Conservation (phyloP, 1,140 invertebrate species). For the Apis cerana region DNA sequence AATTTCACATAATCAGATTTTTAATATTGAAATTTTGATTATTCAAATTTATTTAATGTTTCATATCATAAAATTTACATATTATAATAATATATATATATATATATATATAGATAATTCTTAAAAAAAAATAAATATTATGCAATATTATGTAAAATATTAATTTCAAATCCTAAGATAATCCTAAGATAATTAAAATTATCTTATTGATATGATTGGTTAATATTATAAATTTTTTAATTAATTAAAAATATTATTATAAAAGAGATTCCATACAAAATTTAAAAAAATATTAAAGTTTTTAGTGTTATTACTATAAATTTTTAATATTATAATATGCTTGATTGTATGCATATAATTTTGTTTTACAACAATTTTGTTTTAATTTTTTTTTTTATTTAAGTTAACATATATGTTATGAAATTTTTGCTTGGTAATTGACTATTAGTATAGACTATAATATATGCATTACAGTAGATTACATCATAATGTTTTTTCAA, state of each 20-base stretch:
- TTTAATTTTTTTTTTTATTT: neutral
- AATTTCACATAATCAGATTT: no score
- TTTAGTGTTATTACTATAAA: neutral
- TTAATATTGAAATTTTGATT: no score
- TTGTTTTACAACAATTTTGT: neutral
- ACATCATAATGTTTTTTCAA: neutral
- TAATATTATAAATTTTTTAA: no score
- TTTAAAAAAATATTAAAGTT: neutral
- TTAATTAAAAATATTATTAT: no score
- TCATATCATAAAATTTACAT: no score
- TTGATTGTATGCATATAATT: neutral
- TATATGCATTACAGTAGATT: constrained; percentile 27
- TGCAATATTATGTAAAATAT: neutral
- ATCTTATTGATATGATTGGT: neutral
- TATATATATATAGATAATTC: neutral
- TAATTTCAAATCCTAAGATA: neutral
- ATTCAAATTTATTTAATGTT: no score
- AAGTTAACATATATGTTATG: neutral
- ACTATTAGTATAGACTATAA: neutral
- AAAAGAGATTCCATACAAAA: no score
- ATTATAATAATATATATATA: no score
- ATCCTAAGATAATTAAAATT: neutral
- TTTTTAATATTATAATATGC: neutral
- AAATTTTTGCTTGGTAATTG: constrained; percentile 3
- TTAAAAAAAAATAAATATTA: neutral